Evolutionary conservation across 1,140 invertebrate genomes (phyloP), one percentile per base, ranked within the genome.

Genomic region (Chymomyza costata): DNA sequence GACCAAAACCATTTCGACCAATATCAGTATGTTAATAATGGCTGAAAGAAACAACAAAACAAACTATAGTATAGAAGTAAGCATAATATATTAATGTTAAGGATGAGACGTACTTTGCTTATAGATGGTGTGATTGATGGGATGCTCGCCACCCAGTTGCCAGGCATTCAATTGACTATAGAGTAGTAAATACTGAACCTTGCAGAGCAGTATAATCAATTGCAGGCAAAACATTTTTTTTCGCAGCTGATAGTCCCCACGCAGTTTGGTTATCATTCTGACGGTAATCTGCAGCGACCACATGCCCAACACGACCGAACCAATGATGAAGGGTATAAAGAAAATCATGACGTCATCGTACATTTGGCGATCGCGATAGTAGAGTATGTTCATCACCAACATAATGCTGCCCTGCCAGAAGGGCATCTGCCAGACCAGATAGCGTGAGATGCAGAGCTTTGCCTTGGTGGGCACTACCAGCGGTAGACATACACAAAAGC

Each of bases 151-250:
- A 8, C 82, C 82, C 55, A 84, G 48, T 11, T 57, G 31, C 6
- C 84, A 31, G 6, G 16, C 30, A 39, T 84, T 65, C 5, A 84
- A 60, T 53, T 84, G 82, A 15, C 62, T 67, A 34, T 85, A 76
- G 5, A 85, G 51, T 1, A 85, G 11, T 1, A 84, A 10, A 13
- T 83, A 84, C 37, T 85, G 83, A 25, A 84, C 30, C 21, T 85
- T 85, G 38, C 83, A 81, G 1, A 85, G 43, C 63, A 85, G 48
- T 18, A 85, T 57, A 14, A 85, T 63, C 14, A 85, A 32, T 39
- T 85, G 83, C 19, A 85, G 55, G 13, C 65, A 63, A 38, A 85
- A 84, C 82, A 84, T 84, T 53, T 85, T 85, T 46, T 84, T 84
- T 2, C 69, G 41, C 15, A 84, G 53, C 57, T 68, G 68, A 37